Evolutionary conservation across 1,140 invertebrate genomes (phyloP).

Genomic region (Triops cancriformis): DNA sequence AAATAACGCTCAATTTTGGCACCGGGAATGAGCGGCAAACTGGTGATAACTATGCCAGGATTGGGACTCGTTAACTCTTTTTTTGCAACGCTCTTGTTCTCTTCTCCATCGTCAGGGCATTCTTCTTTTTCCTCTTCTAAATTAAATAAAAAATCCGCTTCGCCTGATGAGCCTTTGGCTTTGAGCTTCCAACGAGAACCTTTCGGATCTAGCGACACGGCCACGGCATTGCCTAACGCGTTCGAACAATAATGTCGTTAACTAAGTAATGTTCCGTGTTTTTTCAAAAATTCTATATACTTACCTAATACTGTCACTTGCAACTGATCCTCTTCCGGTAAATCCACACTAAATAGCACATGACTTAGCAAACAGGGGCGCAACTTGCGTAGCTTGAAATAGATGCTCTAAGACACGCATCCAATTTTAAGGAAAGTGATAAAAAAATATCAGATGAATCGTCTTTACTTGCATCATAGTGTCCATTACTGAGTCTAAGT

Average conservation of each 20-base stretch:
- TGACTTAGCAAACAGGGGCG: slow-evolving; percentile 72
- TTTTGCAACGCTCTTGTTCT: neutral
- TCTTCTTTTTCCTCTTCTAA: slow-evolving; percentile 29
- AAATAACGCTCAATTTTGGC: slow-evolving; percentile 72
- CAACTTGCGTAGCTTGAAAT: slow-evolving; percentile 74
- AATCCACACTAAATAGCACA: slow-evolving; percentile 64
- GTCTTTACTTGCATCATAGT: slow-evolving; percentile 49
- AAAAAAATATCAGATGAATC: slow-evolving; percentile 16
- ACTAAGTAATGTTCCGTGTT: slow-evolving; percentile 31
- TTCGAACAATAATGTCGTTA: neutral
- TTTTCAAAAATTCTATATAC: neutral
- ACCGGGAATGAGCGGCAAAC: slow-evolving; percentile 70
- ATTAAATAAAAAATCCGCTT: slow-evolving; percentile 32
- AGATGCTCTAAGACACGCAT: slow-evolving; percentile 53
- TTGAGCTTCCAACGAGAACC: neutral
- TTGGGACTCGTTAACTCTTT: neutral
- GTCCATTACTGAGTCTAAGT: slow-evolving; percentile 54
- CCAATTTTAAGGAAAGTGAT: slow-evolving; percentile 33
- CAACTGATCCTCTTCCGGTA: slow-evolving; percentile 81
- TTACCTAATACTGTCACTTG: slow-evolving; percentile 64
- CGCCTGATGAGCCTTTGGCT: slow-evolving; percentile 23
- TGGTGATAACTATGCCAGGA: slow-evolving; percentile 61
- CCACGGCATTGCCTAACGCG: neutral
- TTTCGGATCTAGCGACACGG: neutral
- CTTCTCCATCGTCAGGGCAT: neutral